Percentiles rank a stretch among this genome's conserved stretches.
phyloP scores from a whole-genome alignment of 2,797 vertebrate genomes.

The Pristis pectinata region DNA sequence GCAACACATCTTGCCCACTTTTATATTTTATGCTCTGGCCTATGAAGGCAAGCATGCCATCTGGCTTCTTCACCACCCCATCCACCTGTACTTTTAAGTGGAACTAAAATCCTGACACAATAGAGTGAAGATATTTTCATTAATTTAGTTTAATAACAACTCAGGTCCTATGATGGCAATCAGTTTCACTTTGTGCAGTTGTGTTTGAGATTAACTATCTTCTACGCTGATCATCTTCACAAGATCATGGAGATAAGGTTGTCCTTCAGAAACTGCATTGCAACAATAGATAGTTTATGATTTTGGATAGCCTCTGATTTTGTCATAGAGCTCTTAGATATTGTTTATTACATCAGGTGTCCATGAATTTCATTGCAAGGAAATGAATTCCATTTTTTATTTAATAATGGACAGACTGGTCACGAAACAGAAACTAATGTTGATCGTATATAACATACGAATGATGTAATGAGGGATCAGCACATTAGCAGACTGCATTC shows the following conservation, averaged over 20 bases:
- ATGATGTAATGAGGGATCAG: background rate
- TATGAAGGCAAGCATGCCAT: no score
- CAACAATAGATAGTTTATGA: background rate
- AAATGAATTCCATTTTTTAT: background rate
- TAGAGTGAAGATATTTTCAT: background rate
- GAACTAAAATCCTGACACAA: background rate
- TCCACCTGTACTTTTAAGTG: no score
- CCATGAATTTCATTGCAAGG: background rate
- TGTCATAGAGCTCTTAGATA: background rate
- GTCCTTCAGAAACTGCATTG: background rate
- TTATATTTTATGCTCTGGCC: no score
- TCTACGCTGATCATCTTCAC: background rate
- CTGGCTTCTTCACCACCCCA: no score
- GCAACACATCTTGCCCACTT: no score
- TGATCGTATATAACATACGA: background rate
- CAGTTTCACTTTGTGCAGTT: background rate
- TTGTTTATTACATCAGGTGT: background rate
- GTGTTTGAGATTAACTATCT: background rate
- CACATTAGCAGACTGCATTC: background rate
- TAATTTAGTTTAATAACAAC: background rate
- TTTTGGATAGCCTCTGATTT: background rate
- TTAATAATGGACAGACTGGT: background rate
- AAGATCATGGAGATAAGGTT: background rate
- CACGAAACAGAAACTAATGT: no score
- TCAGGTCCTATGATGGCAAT: background rate